These are phyloP conservation scores for Phataginus tetradactyla DNA, from an alignment of 2,797 vertebrate species.

Conservation along the genomic window DNA sequence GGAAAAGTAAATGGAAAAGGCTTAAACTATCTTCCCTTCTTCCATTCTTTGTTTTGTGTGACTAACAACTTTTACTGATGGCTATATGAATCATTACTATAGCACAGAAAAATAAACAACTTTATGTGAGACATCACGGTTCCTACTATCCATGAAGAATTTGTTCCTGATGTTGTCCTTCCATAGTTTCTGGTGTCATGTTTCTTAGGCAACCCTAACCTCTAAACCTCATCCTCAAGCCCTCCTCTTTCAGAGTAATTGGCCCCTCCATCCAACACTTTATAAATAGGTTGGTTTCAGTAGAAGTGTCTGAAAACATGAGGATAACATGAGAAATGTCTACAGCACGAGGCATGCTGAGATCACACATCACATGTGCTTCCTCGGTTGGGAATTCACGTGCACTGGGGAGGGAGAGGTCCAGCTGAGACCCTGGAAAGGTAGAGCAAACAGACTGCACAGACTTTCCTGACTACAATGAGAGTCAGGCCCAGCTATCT, in stretches of 20 bases:
- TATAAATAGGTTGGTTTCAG: not conserved
- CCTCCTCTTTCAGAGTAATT: not conserved
- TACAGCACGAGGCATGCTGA: not conserved
- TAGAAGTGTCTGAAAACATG: not conserved
- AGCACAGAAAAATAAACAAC: not conserved
- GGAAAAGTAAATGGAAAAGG: not conserved
- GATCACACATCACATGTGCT: not conserved
- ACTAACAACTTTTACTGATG: not conserved
- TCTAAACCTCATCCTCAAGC: not conserved
- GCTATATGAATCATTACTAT: not conserved
- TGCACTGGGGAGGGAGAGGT: not conserved
- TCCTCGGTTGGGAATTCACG: not conserved
- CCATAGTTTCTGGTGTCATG: not conserved
- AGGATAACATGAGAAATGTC: not conserved
- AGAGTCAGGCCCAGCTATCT: not conserved
- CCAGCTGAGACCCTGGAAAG: not conserved
- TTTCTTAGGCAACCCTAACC: not conserved
- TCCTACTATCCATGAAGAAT: not conserved
- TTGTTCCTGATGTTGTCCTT: slow-evolving; percentile 1
- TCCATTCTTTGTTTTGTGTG: not conserved
- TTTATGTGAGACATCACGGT: not conserved
- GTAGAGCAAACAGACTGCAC: not conserved
- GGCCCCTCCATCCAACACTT: not conserved
- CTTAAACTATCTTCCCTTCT: not conserved
- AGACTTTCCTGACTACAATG: not conserved